A percentile compares a stretch with the other conserved stretches of the same genome.
Evolutionary conservation across 2,797 vertebrate genomes (phyloP).

Genomic region (Lemur catta): DNA sequence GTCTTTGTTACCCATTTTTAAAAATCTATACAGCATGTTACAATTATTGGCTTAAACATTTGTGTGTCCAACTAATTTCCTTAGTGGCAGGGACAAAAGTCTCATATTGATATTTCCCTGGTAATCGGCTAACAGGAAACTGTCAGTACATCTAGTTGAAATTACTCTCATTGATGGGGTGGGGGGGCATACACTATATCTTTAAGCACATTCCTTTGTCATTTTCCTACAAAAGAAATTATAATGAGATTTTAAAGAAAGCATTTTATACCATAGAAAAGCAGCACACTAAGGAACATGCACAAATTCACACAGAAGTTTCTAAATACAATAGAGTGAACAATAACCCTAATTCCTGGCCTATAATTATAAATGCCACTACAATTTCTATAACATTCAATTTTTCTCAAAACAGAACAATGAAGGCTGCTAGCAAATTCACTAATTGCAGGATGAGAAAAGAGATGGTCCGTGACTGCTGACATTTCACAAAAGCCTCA

Average conservation of each 20-base stretch:
- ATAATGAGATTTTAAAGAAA: neutral
- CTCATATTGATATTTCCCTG: neutral
- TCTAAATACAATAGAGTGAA: neutral
- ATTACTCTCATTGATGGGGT: neutral
- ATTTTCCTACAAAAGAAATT: neutral
- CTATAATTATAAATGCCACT: neutral
- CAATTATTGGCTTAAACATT: neutral
- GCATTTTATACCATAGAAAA: neutral
- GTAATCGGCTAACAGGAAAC: neutral
- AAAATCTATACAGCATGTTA: neutral
- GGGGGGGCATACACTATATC: neutral
- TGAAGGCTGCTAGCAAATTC: slow-evolving; percentile 25
- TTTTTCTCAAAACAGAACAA: neutral
- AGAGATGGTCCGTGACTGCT: neutral
- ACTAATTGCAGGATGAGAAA: neutral
- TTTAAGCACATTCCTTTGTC: neutral
- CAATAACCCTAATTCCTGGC: neutral
- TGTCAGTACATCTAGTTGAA: neutral
- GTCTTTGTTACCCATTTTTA: neutral
- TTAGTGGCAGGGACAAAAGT: neutral
- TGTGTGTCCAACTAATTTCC: neutral
- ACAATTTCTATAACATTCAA: neutral
- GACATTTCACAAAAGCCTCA: slow-evolving; percentile 26
- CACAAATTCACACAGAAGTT: neutral
- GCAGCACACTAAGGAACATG: neutral